These are phyloP conservation scores for Lerista edwardsae DNA, from an alignment of 2,797 vertebrate genomes.

Conservation along the genomic window DNA sequence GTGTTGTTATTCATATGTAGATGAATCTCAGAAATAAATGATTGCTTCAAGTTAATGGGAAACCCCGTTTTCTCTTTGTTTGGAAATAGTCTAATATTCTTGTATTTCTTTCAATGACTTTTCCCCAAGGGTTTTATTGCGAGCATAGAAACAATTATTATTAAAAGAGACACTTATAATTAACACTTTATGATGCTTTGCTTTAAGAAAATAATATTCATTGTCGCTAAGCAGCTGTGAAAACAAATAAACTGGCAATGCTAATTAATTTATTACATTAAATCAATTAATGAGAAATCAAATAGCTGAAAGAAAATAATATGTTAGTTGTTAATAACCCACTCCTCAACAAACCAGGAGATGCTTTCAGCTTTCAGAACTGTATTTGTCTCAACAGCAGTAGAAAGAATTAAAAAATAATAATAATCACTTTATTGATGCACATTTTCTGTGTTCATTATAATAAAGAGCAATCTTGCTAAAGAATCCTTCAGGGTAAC, in stretches of 20 bases:
- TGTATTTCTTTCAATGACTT: slow-evolving; percentile 61
- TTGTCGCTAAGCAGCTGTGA: slow-evolving; percentile 61
- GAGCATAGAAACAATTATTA: slow-evolving; percentile 52
- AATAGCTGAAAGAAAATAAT: slow-evolving; percentile 68
- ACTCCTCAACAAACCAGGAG: slow-evolving; percentile 59
- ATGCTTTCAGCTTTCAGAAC: slow-evolving; percentile 68
- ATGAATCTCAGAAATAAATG: slow-evolving; percentile 54
- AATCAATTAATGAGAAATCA: slow-evolving; percentile 69
- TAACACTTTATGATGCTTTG: slow-evolving; percentile 60
- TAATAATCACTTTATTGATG: slow-evolving; percentile 64
- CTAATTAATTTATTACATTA: slow-evolving; percentile 66
- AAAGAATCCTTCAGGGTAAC: slow-evolving; percentile 68
- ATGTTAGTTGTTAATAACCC: slow-evolving; percentile 61
- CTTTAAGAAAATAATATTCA: slow-evolving; percentile 69
- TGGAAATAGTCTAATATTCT: slow-evolving; percentile 63
- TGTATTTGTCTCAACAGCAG: slow-evolving; percentile 65
- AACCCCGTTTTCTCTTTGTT: slow-evolving; percentile 59
- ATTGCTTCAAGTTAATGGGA: slow-evolving; percentile 56
- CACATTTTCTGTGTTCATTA: slow-evolving; percentile 64
- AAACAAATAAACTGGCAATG: slow-evolving; percentile 69
- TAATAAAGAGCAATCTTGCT: slow-evolving; percentile 67
- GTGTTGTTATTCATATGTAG: slow-evolving; percentile 47
- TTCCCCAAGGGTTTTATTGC: slow-evolving; percentile 51
- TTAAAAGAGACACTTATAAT: slow-evolving; percentile 66
- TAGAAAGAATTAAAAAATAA: slow-evolving; percentile 66